Base-by-base conservation (phyloP, 2,113 vertebrate species). In the Vimba vimba region DNA sequence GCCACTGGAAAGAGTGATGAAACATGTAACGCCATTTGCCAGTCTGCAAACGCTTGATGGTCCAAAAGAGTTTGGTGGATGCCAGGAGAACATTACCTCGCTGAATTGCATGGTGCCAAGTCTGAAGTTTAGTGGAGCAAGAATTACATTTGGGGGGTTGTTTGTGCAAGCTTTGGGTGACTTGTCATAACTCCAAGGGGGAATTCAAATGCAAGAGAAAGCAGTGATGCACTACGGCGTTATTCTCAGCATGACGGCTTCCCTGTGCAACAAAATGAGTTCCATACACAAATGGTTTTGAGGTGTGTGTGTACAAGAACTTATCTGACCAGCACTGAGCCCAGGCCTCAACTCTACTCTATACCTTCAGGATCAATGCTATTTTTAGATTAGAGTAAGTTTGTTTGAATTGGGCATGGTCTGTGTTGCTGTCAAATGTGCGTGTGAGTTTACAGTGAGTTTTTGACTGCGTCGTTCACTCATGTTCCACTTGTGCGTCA, bases 401-500 rank as follows among this genome's bases (percentile, higher is more conserved):
- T 45, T 43, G 36, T 39, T 45, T 74, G 2, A 25, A 74, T 21
- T 25, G 11, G 43, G 43, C 43, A 75, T 15, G 25, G 71, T 1
- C 13, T 9, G 12, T 75, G 23, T 25, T 74, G 12, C 39, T 66
- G 79, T 80, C 23, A 64, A 80, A 64, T 62, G 57, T 25, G 78
- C n/a, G 36, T 64, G 52, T 59, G 23, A 33, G 33, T 33, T 33
- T 45, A 21, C 8, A 82, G 19, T 1, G 43, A 47, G 30, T 79
- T 57, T 69, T 76, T 57, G 76, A 66, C 75, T 75, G 60, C n/a
- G 5, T 59, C 13, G 10, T 74, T 82, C 52, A 55, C 52, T 80
- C 76, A 79, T 60, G 84, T 79, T 85, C 60, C 62, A 78, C 69
- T 86, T 73, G 85, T 86, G 79, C 85, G 79, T 86, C 85, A 86